Percentiles rank a stretch among this genome's conserved stretches.
These are phyloP conservation scores for Gortyna flavago DNA, from an alignment of 2,888 invertebrate genomes.

Conservation along the genomic window DNA sequence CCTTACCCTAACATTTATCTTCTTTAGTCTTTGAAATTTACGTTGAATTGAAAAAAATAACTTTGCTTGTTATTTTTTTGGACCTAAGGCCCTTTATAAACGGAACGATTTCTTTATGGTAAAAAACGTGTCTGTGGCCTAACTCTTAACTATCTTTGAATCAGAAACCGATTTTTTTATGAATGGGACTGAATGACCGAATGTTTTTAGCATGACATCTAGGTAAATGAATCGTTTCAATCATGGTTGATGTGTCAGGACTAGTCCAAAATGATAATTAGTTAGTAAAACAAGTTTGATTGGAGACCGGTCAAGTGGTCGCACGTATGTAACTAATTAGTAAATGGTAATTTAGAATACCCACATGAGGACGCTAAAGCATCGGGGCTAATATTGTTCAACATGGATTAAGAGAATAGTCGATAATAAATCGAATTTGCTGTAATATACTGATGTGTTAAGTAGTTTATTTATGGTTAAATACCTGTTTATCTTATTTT, in stretches of 20 bases:
- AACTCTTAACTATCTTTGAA: too few species aligned
- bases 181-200: background rate
- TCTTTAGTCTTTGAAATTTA: background rate
- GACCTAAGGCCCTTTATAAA: background rate
- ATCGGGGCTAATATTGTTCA: background rate
- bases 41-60: background rate
- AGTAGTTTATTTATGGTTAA: background rate
- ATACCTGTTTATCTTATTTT: background rate
- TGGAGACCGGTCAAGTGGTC: conserved; percentile 16
- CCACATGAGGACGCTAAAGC: background rate
- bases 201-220: background rate
- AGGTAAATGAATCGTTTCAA: background rate
- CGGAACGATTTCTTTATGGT: background rate
- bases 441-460: background rate
- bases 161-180: background rate
- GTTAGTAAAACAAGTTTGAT: conserved; percentile 46
- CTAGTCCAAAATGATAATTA: conserved; percentile 45
- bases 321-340: conserved; percentile 43
- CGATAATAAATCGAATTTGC: background rate
- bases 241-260: background rate
- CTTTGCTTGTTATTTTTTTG: background rate
- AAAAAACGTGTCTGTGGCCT: background rate
- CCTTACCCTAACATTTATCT: background rate
- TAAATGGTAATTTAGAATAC: conserved; percentile 23
- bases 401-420: background rate